Evolutionary conservation across 2,113 vertebrate species (phyloP).

Genomic region (Tenebrosternarchus preto): DNA sequence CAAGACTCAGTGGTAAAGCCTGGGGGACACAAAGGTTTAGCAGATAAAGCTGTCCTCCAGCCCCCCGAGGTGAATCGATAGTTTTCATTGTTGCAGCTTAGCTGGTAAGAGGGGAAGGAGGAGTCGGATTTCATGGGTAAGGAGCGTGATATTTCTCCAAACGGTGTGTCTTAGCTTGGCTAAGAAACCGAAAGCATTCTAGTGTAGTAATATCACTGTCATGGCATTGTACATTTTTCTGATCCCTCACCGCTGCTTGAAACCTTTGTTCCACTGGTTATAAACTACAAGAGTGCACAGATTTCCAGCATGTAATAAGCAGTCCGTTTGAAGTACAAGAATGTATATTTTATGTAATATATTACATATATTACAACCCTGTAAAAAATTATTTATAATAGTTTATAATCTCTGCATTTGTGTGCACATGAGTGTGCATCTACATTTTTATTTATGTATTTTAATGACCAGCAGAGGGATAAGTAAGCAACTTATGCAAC

Average conservation of each 20-base stretch:
- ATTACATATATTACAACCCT: background rate
- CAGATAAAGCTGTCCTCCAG: slow-evolving; percentile 48
- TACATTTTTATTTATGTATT: no score
- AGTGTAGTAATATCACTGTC: slow-evolving; percentile 1
- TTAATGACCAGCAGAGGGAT: background rate
- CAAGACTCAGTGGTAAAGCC: slow-evolving; percentile 27
- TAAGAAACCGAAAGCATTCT: slow-evolving; percentile 21
- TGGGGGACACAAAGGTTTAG: slow-evolving; percentile 46
- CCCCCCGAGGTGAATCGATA: slow-evolving; percentile 44
- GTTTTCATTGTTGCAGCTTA: slow-evolving; percentile 51
- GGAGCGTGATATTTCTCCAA: slow-evolving; percentile 42
- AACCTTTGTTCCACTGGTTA: slow-evolving; percentile 17
- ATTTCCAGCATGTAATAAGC: background rate
- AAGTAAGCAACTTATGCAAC: no score
- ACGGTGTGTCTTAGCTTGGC: slow-evolving; percentile 12
- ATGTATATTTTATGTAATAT: background rate
- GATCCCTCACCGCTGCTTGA: background rate
- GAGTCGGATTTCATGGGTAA: slow-evolving; percentile 51
- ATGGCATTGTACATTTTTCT: slow-evolving; percentile 3
- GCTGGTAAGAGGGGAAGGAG: slow-evolving; percentile 47
- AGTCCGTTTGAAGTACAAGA: no score
- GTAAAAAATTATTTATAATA: no score
- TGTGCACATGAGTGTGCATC: no score
- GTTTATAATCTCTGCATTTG: no score
- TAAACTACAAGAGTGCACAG: background rate